These are phyloP conservation scores for Cephalopterus ornatus DNA, from an alignment of 2,113 vertebrate genomes.

Conservation along the genomic window DNA sequence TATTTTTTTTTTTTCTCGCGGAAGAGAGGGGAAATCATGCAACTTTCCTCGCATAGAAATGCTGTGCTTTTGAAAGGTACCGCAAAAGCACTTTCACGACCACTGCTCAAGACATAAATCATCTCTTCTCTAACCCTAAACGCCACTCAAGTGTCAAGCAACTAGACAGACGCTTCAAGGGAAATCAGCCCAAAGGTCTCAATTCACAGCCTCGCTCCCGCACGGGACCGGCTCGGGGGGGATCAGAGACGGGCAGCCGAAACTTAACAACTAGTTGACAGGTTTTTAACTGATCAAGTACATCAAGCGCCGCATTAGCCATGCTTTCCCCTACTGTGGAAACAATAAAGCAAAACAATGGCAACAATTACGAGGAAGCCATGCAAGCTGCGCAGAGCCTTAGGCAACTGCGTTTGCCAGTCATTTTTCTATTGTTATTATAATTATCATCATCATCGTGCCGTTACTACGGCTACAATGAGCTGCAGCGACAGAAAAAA, in stretches of 20 bases:
- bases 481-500: neutral
- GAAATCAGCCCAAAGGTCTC: neutral
- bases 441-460: neutral
- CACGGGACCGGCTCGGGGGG: neutral
- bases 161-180: neutral
- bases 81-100: neutral
- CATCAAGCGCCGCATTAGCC: neutral
- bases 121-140: neutral
- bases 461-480: conserved; percentile 63
- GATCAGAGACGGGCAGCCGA: neutral
- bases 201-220: neutral
- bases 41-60: neutral
- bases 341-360: neutral
- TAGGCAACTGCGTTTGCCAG: neutral
- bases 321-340: neutral
- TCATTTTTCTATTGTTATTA: conserved; percentile 46
- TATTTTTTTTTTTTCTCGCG: accelerated
- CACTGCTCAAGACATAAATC: neutral
- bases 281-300: neutral
- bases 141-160: neutral
- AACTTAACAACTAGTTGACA: conserved; percentile 62
- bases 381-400: neutral
- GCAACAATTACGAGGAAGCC: conserved; percentile 27
- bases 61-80: neutral
- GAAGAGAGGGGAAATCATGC: neutral